Conservation (phyloP, 2,113 vertebrate genomes). For the Strix uralensis region DNA sequence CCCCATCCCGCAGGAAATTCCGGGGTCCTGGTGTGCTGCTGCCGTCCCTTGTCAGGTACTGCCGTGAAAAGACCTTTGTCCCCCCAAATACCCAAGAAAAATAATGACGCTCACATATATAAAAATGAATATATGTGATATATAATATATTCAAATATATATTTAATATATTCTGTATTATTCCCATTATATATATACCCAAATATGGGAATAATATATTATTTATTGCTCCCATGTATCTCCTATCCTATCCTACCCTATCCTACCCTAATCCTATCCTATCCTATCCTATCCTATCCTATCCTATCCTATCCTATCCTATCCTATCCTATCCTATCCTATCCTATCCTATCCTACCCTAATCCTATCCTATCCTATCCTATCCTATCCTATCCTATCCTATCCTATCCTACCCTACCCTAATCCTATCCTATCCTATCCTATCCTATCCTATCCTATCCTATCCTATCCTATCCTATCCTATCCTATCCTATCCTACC, state of each 20-base stretch:
- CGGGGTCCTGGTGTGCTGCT: not conserved
- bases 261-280: not conserved
- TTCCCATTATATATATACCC: not conserved
- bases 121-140: not conserved
- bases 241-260: not conserved
- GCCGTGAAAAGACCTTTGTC: not conserved
- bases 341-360: too few relatives aligned
- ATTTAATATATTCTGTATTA: not conserved
- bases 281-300: not conserved
- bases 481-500: too few relatives aligned
- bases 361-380: too few relatives aligned
- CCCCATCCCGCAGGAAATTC: not conserved
- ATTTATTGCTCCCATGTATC: not conserved
- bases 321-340: too few relatives aligned
- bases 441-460: too few relatives aligned
- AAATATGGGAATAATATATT: not conserved
- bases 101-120: rapidly evolving
- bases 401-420: too few relatives aligned
- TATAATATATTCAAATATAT: too few relatives aligned
- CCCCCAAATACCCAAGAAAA: not conserved
- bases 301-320: too few relatives aligned
- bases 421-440: too few relatives aligned
- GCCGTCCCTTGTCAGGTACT: not conserved
- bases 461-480: too few relatives aligned
- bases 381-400: too few relatives aligned